Conservation (phyloP, 2,797 vertebrate species). For the Bovichtus variegatus region DNA sequence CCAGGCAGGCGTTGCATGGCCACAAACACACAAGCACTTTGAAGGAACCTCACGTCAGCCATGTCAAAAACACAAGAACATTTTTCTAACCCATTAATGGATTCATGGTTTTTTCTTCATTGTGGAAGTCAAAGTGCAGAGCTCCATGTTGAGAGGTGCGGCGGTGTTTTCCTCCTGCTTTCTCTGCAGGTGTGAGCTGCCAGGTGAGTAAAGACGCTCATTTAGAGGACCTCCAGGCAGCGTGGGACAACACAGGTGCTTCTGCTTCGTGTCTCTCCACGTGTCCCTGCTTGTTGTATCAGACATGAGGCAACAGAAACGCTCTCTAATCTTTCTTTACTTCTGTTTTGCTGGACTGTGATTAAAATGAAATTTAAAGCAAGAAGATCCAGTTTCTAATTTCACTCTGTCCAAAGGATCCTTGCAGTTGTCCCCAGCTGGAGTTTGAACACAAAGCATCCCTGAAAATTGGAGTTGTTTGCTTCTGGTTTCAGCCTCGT, state of each 20-base stretch:
- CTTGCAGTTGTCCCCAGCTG: neutral
- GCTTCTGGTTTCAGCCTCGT: slow-evolving; percentile 48
- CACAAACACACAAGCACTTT: neutral
- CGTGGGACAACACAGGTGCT: slow-evolving; percentile 62
- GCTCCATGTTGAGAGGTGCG: neutral
- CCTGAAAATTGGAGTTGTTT: slow-evolving; percentile 5
- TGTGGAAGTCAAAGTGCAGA: neutral
- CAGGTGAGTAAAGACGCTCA: slow-evolving; percentile 57
- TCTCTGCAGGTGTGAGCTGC: slow-evolving; percentile 4
- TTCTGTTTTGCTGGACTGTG: neutral
- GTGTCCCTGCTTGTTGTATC: neutral
- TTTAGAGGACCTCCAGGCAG: slow-evolving; percentile 40
- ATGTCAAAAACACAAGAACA: neutral
- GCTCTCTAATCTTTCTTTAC: neutral
- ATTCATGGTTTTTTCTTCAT: neutral
- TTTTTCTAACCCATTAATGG: no score
- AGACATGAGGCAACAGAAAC: neutral
- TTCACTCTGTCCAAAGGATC: neutral
- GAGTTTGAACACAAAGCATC: slow-evolving; percentile 17
- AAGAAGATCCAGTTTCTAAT: slow-evolving; percentile 12
- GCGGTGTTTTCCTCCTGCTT: neutral
- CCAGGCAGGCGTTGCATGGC: neutral
- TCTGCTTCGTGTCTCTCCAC: neutral
- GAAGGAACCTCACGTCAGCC: neutral
- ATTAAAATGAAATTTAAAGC: slow-evolving; percentile 15